Percentiles rank a stretch among this genome's conserved stretches.
phyloP scores from a whole-genome alignment of 2,888 invertebrate genomes.

The Brenthis daphne region DNA sequence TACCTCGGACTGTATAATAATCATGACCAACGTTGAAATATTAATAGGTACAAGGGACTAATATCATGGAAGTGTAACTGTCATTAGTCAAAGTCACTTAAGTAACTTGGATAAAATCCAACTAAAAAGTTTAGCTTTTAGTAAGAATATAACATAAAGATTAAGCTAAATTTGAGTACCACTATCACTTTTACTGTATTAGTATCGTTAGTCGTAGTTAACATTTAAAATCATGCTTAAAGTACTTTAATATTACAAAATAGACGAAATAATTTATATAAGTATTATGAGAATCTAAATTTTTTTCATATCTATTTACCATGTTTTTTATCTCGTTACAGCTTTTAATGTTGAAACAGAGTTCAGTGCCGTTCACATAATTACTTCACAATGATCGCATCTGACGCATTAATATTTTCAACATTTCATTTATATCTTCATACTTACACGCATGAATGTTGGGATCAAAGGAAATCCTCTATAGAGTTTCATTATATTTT shows the following conservation, averaged over 20 bases:
- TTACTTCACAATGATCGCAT: conserved; percentile 43
- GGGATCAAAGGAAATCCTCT: conserved; percentile 49
- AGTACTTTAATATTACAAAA: conserved; percentile 2
- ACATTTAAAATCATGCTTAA: not conserved
- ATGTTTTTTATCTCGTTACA: conserved; percentile 23
- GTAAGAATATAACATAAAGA: conserved; percentile 27
- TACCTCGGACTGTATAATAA: conserved; percentile 59
- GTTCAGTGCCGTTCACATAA: conserved; percentile 32
- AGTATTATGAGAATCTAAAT: conserved; percentile 5
- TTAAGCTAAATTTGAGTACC: conserved; percentile 17
- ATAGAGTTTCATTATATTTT: conserved; percentile 41
- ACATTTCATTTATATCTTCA: conserved; percentile 43
- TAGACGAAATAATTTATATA: conserved; percentile 4
- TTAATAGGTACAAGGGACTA: conserved; percentile 52
- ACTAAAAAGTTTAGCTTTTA: conserved; percentile 32
- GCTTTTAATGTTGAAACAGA: conserved; percentile 30
- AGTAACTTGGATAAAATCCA: conserved; percentile 28
- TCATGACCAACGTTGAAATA: conserved; percentile 61
- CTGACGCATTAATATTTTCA: conserved; percentile 43
- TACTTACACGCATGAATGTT: conserved; percentile 46
- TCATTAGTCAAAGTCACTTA: conserved; percentile 58
- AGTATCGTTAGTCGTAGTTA: conserved; percentile 10
- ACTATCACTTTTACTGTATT: conserved; percentile 17
- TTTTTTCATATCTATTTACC: conserved; percentile 1
- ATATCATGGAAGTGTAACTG: conserved; percentile 48